These are phyloP conservation scores for Pyxicephalus adspersus DNA, from an alignment of 2,113 vertebrate species.

Conservation along the genomic window DNA sequence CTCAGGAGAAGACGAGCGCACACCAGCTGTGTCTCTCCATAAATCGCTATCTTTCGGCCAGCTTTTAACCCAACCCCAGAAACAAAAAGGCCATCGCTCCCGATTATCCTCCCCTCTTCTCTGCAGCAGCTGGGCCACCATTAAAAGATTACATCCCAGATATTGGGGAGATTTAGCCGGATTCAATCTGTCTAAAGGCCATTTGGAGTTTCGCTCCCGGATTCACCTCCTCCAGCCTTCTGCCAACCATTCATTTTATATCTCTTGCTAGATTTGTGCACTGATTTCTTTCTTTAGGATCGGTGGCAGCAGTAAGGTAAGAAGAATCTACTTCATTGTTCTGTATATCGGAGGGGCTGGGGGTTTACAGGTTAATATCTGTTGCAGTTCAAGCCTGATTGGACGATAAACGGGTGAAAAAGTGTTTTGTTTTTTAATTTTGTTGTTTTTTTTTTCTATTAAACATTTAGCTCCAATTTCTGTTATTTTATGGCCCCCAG, in stretches of 20 bases:
- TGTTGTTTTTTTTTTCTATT: no score
- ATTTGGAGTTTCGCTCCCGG: background rate
- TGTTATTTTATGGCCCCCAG: no score
- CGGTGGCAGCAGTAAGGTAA: background rate
- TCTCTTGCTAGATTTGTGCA: no score
- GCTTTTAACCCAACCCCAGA: conserved; percentile 23
- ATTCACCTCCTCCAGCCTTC: background rate
- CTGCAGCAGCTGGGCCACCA: conserved; percentile 62
- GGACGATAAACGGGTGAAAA: no score
- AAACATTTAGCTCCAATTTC: no score
- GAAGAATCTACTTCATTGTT: background rate
- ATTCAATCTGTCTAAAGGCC: conserved; percentile 50
- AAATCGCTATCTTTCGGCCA: conserved; percentile 13
- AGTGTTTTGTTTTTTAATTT: no score
- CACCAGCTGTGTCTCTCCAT: background rate
- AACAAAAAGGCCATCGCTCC: conserved; percentile 54
- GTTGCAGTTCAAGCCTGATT: background rate
- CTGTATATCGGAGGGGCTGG: background rate
- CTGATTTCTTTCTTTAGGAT: background rate
- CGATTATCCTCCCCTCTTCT: conserved; percentile 39
- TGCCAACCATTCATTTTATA: background rate
- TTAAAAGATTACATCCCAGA: conserved; percentile 66
- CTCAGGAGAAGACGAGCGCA: background rate
- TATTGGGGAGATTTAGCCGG: conserved; percentile 52
- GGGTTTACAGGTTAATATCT: background rate